phyloP scores from a whole-genome alignment of 2,113 vertebrate species.

The Pluvialis apricaria region DNA sequence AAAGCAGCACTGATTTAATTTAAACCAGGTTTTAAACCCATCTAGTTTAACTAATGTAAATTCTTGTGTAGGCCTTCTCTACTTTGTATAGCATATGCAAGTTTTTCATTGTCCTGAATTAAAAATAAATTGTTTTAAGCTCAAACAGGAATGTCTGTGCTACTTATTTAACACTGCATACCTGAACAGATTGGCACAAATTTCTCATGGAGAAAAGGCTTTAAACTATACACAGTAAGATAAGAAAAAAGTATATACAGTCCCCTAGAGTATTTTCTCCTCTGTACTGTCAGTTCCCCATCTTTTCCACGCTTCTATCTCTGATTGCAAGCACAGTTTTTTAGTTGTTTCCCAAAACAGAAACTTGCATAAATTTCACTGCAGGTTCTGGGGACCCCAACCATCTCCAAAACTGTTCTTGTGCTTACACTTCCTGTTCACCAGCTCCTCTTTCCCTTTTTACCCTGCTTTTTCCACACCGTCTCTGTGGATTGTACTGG shows the following conservation, averaged over 20 bases:
- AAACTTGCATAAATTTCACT: neutral
- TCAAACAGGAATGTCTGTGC: neutral
- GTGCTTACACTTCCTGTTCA: neutral
- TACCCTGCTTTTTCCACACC: neutral
- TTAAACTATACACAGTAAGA: neutral
- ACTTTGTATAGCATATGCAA: neutral
- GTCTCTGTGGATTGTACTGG: neutral
- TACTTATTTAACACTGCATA: neutral
- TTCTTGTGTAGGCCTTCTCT: neutral
- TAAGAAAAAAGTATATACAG: neutral
- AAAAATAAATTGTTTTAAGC: neutral
- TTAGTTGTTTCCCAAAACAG: neutral
- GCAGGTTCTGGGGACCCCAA: neutral
- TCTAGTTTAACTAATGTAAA: neutral
- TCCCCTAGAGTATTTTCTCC: neutral
- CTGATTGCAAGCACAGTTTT: neutral
- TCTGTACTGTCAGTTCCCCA: neutral
- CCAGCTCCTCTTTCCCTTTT: neutral
- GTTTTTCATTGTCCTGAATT: neutral
- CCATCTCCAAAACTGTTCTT: neutral
- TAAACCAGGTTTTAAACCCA: neutral
- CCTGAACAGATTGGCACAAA: neutral
- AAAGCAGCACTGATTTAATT: neutral
- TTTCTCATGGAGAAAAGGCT: neutral
- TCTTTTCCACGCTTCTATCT: neutral